phyloP scores from a whole-genome alignment of 2,888 invertebrate species.

The Drosophila kuntzei region DNA sequence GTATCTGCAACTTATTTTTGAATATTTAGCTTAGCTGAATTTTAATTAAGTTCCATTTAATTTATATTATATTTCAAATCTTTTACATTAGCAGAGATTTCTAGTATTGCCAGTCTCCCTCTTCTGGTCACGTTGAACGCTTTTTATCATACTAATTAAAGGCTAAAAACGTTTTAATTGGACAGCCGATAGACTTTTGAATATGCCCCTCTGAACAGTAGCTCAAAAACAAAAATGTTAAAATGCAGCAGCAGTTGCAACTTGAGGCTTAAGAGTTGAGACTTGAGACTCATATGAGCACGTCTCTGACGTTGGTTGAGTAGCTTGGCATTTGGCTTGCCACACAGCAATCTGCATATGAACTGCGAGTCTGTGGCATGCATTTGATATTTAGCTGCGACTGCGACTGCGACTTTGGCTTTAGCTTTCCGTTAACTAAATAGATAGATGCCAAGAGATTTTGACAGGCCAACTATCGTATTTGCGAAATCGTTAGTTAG shows the following conservation, averaged over 20 bases:
- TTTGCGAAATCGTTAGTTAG: constrained; percentile 52
- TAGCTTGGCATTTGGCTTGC: constrained; percentile 49
- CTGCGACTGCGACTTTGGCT: not conserved
- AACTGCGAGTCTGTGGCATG: constrained; percentile 51
- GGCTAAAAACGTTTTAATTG: constrained; percentile 74
- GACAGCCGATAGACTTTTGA: constrained; percentile 79
- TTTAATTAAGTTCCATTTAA: not conserved
- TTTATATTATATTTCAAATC: constrained; percentile 5
- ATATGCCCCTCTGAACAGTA: constrained; percentile 54
- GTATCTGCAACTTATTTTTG: not conserved
- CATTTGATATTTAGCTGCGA: constrained; percentile 62
- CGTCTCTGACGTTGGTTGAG: constrained; percentile 41
- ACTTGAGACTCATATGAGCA: constrained; percentile 42
- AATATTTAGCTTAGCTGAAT: too few species aligned
- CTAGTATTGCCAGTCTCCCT: not conserved
- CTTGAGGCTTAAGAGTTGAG: constrained; percentile 9
- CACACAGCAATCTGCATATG: constrained; percentile 57
- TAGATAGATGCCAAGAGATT: constrained; percentile 78
- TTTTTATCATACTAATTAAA: constrained; percentile 74
- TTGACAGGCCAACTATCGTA: constrained; percentile 75
- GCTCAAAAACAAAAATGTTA: constrained; percentile 25
- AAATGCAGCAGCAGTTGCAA: constrained; percentile 24
- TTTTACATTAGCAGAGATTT: constrained; percentile 14
- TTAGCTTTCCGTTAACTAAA: constrained; percentile 50
- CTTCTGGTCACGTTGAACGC: constrained; percentile 44